Conservation (phyloP, 1,140 invertebrate species). For the Plectrocnemia conspersa region DNA sequence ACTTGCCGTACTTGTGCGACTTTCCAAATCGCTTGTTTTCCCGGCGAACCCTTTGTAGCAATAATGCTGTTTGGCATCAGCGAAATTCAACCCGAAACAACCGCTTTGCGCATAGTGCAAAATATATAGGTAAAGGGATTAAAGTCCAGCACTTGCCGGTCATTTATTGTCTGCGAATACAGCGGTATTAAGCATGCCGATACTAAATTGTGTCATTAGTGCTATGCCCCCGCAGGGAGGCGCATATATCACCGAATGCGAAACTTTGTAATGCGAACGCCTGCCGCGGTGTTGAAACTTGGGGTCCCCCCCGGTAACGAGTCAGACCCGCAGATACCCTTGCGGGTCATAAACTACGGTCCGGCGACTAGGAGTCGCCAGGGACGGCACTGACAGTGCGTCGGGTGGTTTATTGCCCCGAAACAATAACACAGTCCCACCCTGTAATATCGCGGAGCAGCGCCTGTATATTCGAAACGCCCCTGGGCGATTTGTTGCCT, state of each 20-base stretch:
- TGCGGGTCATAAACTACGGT: conserved; percentile 16
- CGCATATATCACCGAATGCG: conserved; percentile 1
- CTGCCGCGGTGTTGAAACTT: conserved; percentile 15
- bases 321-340: background rate
- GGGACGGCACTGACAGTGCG: conserved; percentile 6
- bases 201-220: conserved; percentile 7
- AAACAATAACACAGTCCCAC: conserved; percentile 25
- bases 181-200: background rate
- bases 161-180: background rate
- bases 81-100: no score
- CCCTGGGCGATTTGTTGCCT: no score
- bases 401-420: conserved; percentile 14
- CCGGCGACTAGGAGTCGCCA: conserved; percentile 5
- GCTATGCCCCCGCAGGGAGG: background rate
- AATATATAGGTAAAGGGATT: no score
- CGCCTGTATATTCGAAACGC: no score
- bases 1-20: no score
- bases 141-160: no score
- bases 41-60: no score
- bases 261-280: conserved; percentile 5
- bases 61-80: no score
- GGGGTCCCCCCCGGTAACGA: conserved; percentile 11
- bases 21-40: no score
- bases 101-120: no score
- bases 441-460: no score